Base-by-base conservation (phyloP, 1,140 invertebrate genomes). In the Trigoniulus corallinus region DNA sequence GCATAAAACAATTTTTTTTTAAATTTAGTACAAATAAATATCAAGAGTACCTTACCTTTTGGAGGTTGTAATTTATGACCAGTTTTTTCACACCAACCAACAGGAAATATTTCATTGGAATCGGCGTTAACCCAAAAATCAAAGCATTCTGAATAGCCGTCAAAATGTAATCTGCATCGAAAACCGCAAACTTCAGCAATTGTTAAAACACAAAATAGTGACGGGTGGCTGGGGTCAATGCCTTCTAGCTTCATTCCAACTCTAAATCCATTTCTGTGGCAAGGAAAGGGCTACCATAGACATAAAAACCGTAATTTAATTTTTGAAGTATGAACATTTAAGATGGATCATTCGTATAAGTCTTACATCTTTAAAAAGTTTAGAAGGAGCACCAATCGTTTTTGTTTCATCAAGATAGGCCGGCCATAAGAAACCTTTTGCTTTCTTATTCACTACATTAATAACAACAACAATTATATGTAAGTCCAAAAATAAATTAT, bases 51-150 rank as follows among this genome's bases (percentile, higher is more conserved):
- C n/a, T n/a, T 78, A 56, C 77, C 78, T 57, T 79, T 78, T 0
- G 91, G 89, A 2, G 83, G 79, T 56, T 81, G 76, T 29, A 92
- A 61, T 29, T 74, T 64, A 24, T 84, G 78, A 2, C 74, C 73
- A 56, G 84, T 84, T 61, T 81, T 81, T 56, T 88, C 83, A 61
- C 88, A 89, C 84, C 87, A 96, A n/a, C 89, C 88, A 34, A 80
- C 75, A 4, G 86, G 88, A 66, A 96, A 96, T 34, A 96, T 86
- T 62, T 91, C 82, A 57, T 78, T 74, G 1, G 83, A 89, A 63
- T 95, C 84, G 0, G 83, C 82, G 68, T 94, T 92, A 12, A 82
- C 77, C 91, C 91, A 97, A 66, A 89, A 96, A 68, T 96, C 88
- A 64, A 88, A 88, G 61, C 79, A 77, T 53, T 84, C 82, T 0